Percentiles rank a stretch among this genome's conserved stretches.
Evolutionary conservation across 2,888 invertebrate genomes (phyloP).

Genomic region (Neoascia interrupta): DNA sequence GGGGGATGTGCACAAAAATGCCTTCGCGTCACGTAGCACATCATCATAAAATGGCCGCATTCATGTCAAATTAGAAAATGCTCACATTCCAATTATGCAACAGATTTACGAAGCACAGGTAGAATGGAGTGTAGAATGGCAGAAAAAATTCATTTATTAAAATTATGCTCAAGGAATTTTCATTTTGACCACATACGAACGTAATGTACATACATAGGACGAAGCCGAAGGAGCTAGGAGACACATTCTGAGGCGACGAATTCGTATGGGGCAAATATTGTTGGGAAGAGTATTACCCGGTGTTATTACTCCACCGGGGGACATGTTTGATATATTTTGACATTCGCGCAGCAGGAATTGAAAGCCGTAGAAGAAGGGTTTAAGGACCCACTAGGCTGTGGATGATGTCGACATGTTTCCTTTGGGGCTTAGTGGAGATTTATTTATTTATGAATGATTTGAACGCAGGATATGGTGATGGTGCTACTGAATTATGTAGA

Average conservation of each 20-base stretch:
- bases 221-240: neutral
- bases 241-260: neutral
- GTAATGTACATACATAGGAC: neutral
- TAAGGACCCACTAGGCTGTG: no score
- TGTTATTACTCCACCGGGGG: constrained; percentile 39
- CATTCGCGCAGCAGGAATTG: constrained; percentile 26
- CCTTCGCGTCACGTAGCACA: constrained; percentile 45
- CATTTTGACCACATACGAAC: constrained; percentile 20
- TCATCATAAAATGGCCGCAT: constrained; percentile 57
- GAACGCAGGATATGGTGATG: no score
- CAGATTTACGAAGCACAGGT: constrained; percentile 51
- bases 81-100: constrained; percentile 63
- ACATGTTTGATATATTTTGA: constrained; percentile 50
- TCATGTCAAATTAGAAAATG: constrained; percentile 63
- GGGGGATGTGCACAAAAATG: constrained; percentile 25
- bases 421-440: no score
- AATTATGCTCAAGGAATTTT: constrained; percentile 41
- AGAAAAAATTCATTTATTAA: constrained; percentile 34
- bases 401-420: no score
- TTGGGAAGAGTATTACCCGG: neutral
- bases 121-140: neutral
- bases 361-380: no score
- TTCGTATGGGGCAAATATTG: constrained; percentile 1
- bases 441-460: no score
- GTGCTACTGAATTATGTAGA: no score